phyloP scores from a whole-genome alignment of 2,888 invertebrate genomes.

The Laothoe populi region DNA sequence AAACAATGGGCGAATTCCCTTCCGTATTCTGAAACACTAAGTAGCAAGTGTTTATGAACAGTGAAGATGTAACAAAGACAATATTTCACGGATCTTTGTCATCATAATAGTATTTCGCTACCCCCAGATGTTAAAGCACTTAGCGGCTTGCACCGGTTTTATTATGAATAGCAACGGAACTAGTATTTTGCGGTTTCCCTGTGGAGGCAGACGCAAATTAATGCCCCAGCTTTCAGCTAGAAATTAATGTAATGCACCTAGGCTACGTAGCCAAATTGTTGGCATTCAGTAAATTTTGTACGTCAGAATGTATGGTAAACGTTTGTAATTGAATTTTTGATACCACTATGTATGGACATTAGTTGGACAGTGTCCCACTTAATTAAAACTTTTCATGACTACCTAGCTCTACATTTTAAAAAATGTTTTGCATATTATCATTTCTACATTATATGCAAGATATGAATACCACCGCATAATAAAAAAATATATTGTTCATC shows the following conservation, averaged over 20 bases:
- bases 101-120: conserved; percentile 74
- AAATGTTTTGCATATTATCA: conserved; percentile 2
- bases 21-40: conserved; percentile 15
- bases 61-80: conserved; percentile 23
- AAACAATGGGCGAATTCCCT: background rate
- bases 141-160: conserved; percentile 80
- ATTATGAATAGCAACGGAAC: conserved; percentile 83
- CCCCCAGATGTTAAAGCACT: conserved; percentile 81
- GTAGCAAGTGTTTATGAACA: conserved; percentile 10
- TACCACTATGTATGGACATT: conserved; percentile 36
- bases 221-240: conserved; percentile 80
- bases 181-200: conserved; percentile 82
- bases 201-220: conserved; percentile 80
- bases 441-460: conserved; percentile 12
- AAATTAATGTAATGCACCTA: conserved; percentile 84
- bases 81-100: conserved; percentile 62
- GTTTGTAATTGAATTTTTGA: conserved; percentile 76
- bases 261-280: conserved; percentile 79
- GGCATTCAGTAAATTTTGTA: conserved; percentile 72
- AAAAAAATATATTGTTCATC: too few species aligned
- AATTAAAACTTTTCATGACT: conserved; percentile 21
- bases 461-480: conserved; percentile 7
- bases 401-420: background rate
- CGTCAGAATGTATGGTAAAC: conserved; percentile 50
- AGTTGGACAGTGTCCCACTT: conserved; percentile 1